Evolutionary conservation across 2,888 invertebrate species (phyloP).

Genomic region (Hirtodrosophila duncani): DNA sequence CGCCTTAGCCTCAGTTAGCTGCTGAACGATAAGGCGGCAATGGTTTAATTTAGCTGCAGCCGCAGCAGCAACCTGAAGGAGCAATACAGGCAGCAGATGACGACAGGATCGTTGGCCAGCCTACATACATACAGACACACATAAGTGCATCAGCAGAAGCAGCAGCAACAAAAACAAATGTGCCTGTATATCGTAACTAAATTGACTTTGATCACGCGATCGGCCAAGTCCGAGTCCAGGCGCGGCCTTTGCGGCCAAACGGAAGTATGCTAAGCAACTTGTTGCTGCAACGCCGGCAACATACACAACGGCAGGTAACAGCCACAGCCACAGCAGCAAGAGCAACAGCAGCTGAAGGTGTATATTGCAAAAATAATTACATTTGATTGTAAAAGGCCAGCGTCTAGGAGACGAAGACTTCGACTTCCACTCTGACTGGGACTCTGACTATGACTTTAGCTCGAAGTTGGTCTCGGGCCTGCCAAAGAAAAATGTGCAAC

Average conservation of each 20-base stretch:
- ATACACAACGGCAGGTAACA: neutral
- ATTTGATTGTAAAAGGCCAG: slow-evolving; percentile 75
- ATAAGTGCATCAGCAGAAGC: slow-evolving; percentile 20
- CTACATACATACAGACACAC: slow-evolving; percentile 52
- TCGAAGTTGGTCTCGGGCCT: slow-evolving; percentile 26
- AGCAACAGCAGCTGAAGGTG: slow-evolving; percentile 62
- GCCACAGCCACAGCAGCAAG: slow-evolving; percentile 16
- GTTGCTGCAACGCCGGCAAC: slow-evolving; percentile 60
- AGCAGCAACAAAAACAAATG: slow-evolving; percentile 60
- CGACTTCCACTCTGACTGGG: slow-evolving; percentile 9
- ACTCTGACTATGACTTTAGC: too few relatives aligned
- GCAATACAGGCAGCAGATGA: slow-evolving; percentile 61
- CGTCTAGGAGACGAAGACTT: slow-evolving; percentile 43
- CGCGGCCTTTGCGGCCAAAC: slow-evolving; percentile 67
- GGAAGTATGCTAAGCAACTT: slow-evolving; percentile 76
- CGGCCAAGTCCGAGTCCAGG: slow-evolving; percentile 35
- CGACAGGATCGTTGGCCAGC: slow-evolving; percentile 71
- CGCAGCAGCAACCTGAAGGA: slow-evolving; percentile 37
- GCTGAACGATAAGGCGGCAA: slow-evolving; percentile 64
- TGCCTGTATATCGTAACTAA: slow-evolving; percentile 75
- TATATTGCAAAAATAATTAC: slow-evolving; percentile 74
- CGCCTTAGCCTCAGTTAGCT: slow-evolving; percentile 34
- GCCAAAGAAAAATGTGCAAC: slow-evolving; percentile 75
- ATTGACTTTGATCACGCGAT: slow-evolving; percentile 79
- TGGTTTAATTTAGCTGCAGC: slow-evolving; percentile 70